Base-by-base conservation (phyloP, 1,140 invertebrate genomes). In the Drosophila arawakana region DNA sequence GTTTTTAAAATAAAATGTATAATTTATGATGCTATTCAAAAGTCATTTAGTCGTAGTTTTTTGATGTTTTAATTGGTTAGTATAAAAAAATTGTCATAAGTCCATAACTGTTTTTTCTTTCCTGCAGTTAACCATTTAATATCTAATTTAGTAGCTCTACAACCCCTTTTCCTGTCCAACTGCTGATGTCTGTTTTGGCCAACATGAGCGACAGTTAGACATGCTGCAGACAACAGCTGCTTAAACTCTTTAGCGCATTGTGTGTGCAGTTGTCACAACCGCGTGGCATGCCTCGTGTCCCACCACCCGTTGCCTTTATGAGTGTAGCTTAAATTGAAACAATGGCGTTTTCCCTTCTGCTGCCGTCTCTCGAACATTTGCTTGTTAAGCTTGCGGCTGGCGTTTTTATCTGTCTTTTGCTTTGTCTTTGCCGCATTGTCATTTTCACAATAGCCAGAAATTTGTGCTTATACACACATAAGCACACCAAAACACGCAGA, bases 381-480 rank as follows among this genome's bases (percentile, higher is more conserved):
- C 49, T 69, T 69, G 71, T 73, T 73, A 73, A 73, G 80, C 80
- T 88, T 86, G 73, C 43, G 83, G 80, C 84, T 86, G 82, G 78
- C 82, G 67, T 82, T 86, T 88, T 86, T 86, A 86, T 88, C 82
- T 73, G 47, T 43, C 73, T 58, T 61, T 59, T 63, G 73, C 73
- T 75, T 70, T 75, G 67, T 69, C 67, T 71, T 68, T 41, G 58
- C 30, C 59, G 55, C 76, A 89, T 86, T 86, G 83, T 88, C 73
- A 80, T 67, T 88, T 59, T 66, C 76, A 86, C 83, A 88, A 88
- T 86, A 76, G 71, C 66, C 71, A 55, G 71, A 77, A 88, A 79
- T 54, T 78, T 78, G 75, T 70, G 73, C 43, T 77, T 54, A 35
- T 13, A 47, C 58, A 54, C 50, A 54, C 13, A 54, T 30, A 30